Conservation (phyloP, 2,113 vertebrate species). For the Sorex fumeus region DNA sequence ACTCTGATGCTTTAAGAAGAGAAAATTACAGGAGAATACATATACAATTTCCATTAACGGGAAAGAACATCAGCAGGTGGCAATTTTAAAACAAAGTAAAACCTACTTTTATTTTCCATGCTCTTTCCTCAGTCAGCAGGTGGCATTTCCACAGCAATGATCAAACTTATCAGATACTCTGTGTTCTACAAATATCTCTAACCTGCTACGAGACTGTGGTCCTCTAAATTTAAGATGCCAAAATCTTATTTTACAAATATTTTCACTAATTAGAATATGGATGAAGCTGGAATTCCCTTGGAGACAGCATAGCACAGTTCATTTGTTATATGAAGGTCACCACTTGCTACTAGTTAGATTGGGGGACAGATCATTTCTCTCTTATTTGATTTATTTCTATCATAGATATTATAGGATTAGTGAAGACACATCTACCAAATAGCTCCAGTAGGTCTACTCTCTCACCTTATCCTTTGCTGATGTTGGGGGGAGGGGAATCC, state of each 20-base stretch:
- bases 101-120: slow-evolving; percentile 58
- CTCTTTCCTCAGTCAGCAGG: slow-evolving; percentile 68
- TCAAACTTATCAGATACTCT: slow-evolving; percentile 29
- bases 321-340: background rate
- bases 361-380: background rate
- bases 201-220: background rate
- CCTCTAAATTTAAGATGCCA: slow-evolving; percentile 48
- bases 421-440: background rate
- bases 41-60: slow-evolving; percentile 72
- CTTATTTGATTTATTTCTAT: background rate
- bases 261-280: slow-evolving; percentile 53
- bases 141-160: slow-evolving; percentile 67
- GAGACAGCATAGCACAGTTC: background rate
- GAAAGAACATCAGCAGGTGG: slow-evolving; percentile 70
- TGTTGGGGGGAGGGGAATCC: too few species aligned
- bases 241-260: slow-evolving; percentile 52
- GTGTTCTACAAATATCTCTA: background rate
- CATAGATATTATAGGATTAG: background rate
- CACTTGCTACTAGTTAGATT: background rate
- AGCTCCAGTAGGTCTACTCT: background rate
- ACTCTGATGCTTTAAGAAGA: slow-evolving; percentile 56
- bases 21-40: slow-evolving; percentile 70
- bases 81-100: slow-evolving; percentile 80
- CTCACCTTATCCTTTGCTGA: background rate
- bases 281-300: background rate